Percentiles rank a stretch among this genome's conserved stretches.
These are phyloP conservation scores for Neelides sp. DNA, from an alignment of 1,140 invertebrate species.

Conservation along the genomic window DNA sequence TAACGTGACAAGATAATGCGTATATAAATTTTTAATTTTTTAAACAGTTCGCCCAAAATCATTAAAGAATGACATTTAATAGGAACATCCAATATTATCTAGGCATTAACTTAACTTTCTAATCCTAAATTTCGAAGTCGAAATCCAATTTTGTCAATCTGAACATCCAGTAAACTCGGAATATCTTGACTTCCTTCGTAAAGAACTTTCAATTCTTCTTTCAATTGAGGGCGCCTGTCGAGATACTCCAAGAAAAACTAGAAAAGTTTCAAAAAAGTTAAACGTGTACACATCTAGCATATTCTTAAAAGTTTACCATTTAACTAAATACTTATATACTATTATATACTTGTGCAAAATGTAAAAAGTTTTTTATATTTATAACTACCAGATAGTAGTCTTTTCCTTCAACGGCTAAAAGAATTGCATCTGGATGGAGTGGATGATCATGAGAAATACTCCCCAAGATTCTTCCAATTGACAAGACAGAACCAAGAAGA, in stretches of 20 bases:
- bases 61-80: too few species aligned
- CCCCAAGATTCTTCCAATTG: constrained; percentile 25
- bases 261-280: constrained; percentile 8
- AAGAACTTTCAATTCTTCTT: constrained; percentile 21
- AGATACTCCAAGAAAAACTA: constrained; percentile 28
- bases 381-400: constrained; percentile 19
- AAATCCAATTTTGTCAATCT: constrained; percentile 23
- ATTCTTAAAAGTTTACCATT: not conserved
- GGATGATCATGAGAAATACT: constrained; percentile 29
- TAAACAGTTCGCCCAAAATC: too few species aligned
- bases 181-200: constrained; percentile 27
- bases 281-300: too few species aligned
- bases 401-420: constrained; percentile 23
- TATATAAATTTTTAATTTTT: too few species aligned
- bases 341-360: not conserved
- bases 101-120: too few species aligned
- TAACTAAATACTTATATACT: not conserved
- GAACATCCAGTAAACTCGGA: constrained; percentile 24
- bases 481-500: constrained; percentile 21
- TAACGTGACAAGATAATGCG: too few species aligned
- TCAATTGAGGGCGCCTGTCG: constrained; percentile 14
- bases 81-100: too few species aligned
- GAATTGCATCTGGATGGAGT: constrained; percentile 21
- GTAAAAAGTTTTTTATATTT: not conserved
- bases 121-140: constrained; percentile 3